Percentiles rank a stretch among this genome's conserved stretches.
Evolutionary conservation across 2,888 invertebrate species (phyloP).

Genomic region (Oxyteleia sp.): DNA sequence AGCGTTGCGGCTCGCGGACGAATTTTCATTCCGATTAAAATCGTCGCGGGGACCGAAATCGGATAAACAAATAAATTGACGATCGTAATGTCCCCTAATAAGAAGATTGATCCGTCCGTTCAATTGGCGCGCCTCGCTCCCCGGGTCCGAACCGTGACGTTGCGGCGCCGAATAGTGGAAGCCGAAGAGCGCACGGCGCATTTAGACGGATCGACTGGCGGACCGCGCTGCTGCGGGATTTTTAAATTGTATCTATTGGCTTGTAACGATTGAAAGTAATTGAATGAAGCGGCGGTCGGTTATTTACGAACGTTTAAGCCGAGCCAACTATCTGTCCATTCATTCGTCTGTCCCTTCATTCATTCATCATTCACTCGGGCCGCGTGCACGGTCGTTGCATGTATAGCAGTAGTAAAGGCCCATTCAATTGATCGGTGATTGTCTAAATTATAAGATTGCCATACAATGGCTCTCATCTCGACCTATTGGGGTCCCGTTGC

Average conservation of each 20-base stretch:
- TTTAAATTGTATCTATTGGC: conserved; percentile 88
- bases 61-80: conserved; percentile 66
- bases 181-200: conserved; percentile 44
- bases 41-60: not conserved
- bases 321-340: conserved; percentile 88
- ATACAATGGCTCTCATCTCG: conserved; percentile 88
- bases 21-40: conserved; percentile 12
- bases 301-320: conserved; percentile 88
- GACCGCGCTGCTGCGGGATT: conserved; percentile 77
- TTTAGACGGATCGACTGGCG: conserved; percentile 58
- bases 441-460: conserved; percentile 88
- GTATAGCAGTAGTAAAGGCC: conserved; percentile 88
- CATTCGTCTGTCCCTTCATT: conserved; percentile 88
- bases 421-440: conserved; percentile 88
- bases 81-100: conserved; percentile 33
- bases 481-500: conserved; percentile 87
- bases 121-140: conserved; percentile 50
- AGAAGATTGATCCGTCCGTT: conserved; percentile 24
- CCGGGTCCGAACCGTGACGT: conserved; percentile 21
- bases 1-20: not conserved
- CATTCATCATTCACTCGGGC: conserved; percentile 87
- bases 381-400: conserved; percentile 85
- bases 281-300: conserved; percentile 88
- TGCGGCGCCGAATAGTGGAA: conserved; percentile 27
- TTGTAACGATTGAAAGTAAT: conserved; percentile 88